Base-by-base conservation (phyloP, 1,140 invertebrate genomes). In the Apocrypta bakeri region DNA sequence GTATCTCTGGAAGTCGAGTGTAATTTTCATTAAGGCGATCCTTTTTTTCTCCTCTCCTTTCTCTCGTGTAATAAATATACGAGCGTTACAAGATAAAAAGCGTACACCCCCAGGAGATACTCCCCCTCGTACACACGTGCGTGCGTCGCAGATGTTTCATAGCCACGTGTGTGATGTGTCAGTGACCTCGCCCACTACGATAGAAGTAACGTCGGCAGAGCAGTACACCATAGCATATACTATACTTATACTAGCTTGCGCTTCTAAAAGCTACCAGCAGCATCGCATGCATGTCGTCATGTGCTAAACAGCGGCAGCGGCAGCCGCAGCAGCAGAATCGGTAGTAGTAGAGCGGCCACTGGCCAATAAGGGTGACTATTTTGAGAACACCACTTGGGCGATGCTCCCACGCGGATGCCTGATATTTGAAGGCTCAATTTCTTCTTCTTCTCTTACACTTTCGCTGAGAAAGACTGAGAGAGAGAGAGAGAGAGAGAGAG, bases 331-430 rank as follows among this genome's bases (percentile, higher is more conserved):
- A 17, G 56, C n/a, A 24, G 33, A 2, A 37, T n/a, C n/a, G n/a
- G n/a, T n/a, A n/a, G n/a, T n/a, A n/a, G n/a, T n/a, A n/a, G n/a
- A n/a, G 0, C 48, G 48, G 64, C 24, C 63, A 29, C 63, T 66
- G 27, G 63, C 63, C 25, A 66, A 27, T 27, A 56, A 29, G 17
- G 31, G 29, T 6, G 27, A 12, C 21, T 71, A 71, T 71, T 71
- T 71, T 71, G 68, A 37, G 68, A 71, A n/a, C 27, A 37, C 12
- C 31, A 71, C 27, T 33, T 37, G 25, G 68, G 3, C 31, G 25
- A n/a, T 21, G 31, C 68, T 71, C 68, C 68, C 68, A 71, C 68
- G 68, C 31, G 31, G 31, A 71, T 71, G 21, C 24, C 63, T 25
- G 63, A 66, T 66, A 66, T 66, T 66, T 8, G 1, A n/a, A n/a